Base-by-base conservation (phyloP, 2,797 vertebrate species). In the Macrochelys suwanniensis region DNA sequence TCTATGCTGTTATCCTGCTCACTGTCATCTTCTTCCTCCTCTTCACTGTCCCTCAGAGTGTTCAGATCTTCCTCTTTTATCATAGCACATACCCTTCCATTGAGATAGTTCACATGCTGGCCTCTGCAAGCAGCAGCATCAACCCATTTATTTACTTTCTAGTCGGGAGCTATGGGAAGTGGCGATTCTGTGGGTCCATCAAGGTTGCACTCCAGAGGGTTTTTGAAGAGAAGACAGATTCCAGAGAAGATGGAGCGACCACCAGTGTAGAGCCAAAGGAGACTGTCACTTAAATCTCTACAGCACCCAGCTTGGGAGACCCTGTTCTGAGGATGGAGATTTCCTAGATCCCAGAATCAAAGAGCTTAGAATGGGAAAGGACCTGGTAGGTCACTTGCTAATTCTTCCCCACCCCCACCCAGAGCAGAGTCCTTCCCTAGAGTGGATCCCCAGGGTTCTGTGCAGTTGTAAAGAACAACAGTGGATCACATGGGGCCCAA, bases 91-190 rank as follows among this genome's bases (percentile, higher is more conserved):
- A 2, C 1, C 0, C 5, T 11, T 26, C 31, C 4, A 42, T 12
- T 47, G 33, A 68, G n/a, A 50, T 17, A 95, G 47, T 96, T 50
- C 56, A 90, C 76, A 53, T 94, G n/a, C 86, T 96, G 0, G 0
- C 65, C 78, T 91, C 78, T 51, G 50, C 89, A 86, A 3, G 76
- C 76, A 94, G 88, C 84, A 59, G 3, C 88, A 59, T 84, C 74
- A 92, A 94, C 0, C 95, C 97, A 3, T 84, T 96, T 83, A 90
- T 97, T 87, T 96, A 94, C 15, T 95, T 97, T 80, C 68, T 61
- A 0, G 84, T 85, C 17, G 97, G 96, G 23, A 95, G 56, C 37
- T 95, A 84, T 33, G 15, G 17, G 84, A 87, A 88, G 8, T 11
- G 0, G 7, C 84, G 93, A 26, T 79, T 12, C 0, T 0, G 59